phyloP scores from a whole-genome alignment of 2,888 invertebrate genomes.

The Gastrophysa polygoni region DNA sequence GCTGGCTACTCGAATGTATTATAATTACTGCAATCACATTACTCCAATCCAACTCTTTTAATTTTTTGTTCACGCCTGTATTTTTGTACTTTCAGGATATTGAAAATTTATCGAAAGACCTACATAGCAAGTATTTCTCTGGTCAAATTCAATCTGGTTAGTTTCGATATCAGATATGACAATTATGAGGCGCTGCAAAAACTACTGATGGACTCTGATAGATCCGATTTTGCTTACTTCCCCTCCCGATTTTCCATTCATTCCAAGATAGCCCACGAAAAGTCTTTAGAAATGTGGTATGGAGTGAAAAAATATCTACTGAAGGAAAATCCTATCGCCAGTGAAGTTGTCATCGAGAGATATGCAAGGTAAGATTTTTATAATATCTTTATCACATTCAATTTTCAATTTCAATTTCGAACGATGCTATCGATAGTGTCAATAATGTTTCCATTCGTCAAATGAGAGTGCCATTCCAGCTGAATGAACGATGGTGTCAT shows the following conservation, averaged over 20 bases:
- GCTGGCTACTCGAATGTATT: no score
- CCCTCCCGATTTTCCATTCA: background rate
- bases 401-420: no score
- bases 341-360: background rate
- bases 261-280: background rate
- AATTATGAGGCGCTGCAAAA: background rate
- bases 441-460: no score
- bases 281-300: background rate
- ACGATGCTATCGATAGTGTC: no score
- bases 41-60: no score
- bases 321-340: background rate
- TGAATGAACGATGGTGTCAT: no score
- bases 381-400: no score
- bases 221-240: background rate
- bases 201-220: background rate
- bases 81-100: background rate
- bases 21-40: no score
- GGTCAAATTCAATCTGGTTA: background rate
- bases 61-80: background rate
- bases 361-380: background rate
- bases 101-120: background rate
- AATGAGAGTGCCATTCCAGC: no score
- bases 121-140: background rate
- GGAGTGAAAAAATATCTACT: background rate
- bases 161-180: background rate